Conservation (phyloP, 2,888 invertebrate genomes). For the Lamellibrachia columna region DNA sequence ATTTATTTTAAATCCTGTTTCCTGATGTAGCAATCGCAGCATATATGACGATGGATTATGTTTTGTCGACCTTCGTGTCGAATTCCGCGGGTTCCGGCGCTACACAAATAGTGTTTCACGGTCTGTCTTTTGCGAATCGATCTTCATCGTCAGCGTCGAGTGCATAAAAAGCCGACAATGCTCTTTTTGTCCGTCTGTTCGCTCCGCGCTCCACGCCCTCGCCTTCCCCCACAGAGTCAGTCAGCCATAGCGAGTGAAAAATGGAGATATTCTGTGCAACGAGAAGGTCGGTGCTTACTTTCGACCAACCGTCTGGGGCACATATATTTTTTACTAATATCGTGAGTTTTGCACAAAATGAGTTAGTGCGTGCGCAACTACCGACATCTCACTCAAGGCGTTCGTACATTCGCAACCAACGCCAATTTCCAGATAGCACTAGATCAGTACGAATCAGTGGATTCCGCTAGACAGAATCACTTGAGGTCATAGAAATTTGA, state of each 20-base stretch:
- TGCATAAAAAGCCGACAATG: neutral
- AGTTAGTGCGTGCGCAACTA: neutral
- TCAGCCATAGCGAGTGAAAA: neutral
- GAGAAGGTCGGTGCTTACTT: neutral
- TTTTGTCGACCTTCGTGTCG: neutral
- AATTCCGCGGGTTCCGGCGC: neutral
- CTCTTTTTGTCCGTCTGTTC: neutral
- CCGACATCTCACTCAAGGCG: neutral
- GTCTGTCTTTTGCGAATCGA: constrained; percentile 9
- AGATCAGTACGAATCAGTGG: neutral
- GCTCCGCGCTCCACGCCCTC: neutral
- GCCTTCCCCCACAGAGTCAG: neutral
- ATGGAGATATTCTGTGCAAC: neutral
- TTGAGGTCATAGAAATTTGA: too few species aligned
- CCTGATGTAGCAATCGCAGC: neutral
- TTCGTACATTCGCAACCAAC: neutral
- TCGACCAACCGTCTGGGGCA: neutral
- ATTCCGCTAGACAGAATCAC: too few species aligned
- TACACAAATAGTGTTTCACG: neutral
- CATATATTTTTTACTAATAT: neutral
- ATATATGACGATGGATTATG: neutral
- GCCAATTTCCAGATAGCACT: neutral
- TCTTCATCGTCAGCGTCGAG: neutral
- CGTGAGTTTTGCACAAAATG: neutral
- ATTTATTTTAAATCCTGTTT: neutral